phyloP scores from a whole-genome alignment of 2,888 invertebrate genomes.

The Entomobrya proxima region DNA sequence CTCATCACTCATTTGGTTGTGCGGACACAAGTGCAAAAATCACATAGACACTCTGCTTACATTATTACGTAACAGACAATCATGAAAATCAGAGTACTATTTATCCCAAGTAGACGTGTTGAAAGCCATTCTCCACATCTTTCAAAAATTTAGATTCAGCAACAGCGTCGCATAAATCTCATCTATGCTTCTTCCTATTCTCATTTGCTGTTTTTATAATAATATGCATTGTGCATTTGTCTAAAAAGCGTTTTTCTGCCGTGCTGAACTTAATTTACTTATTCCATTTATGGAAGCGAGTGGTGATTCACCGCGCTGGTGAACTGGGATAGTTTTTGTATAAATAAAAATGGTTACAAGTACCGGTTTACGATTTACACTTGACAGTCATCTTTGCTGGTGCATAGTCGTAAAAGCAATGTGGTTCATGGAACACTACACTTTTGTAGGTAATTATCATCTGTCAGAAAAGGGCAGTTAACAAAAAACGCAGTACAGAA shows the following conservation, averaged over 20 bases:
- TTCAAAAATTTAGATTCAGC: not conserved
- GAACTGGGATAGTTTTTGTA: slow-evolving; percentile 45
- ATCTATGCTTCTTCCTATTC: slow-evolving; percentile 8
- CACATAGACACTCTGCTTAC: slow-evolving; percentile 5
- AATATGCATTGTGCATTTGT: slow-evolving; percentile 18
- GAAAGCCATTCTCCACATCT: slow-evolving; percentile 3
- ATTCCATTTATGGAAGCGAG: slow-evolving; percentile 46
- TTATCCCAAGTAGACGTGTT: not conserved
- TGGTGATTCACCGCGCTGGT: no score
- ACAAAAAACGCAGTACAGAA: not conserved
- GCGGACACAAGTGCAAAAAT: slow-evolving; percentile 49
- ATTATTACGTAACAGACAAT: slow-evolving; percentile 49
- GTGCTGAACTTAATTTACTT: slow-evolving; percentile 42
- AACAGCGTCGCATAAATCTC: not conserved
- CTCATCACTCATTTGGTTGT: slow-evolving; percentile 44
- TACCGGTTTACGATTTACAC: slow-evolving; percentile 55
- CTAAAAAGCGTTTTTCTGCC: not conserved
- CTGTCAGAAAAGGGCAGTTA: not conserved
- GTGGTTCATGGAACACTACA: slow-evolving; percentile 26
- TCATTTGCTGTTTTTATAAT: not conserved
- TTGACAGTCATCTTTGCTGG: slow-evolving; percentile 15
- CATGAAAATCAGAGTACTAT: slow-evolving; percentile 25
- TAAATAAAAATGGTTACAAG: slow-evolving; percentile 43
- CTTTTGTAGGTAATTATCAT: slow-evolving; percentile 20
- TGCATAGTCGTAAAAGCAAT: not conserved